These are phyloP conservation scores for Amphipyra berbera DNA, from an alignment of 2,888 invertebrate genomes.

Conservation along the genomic window DNA sequence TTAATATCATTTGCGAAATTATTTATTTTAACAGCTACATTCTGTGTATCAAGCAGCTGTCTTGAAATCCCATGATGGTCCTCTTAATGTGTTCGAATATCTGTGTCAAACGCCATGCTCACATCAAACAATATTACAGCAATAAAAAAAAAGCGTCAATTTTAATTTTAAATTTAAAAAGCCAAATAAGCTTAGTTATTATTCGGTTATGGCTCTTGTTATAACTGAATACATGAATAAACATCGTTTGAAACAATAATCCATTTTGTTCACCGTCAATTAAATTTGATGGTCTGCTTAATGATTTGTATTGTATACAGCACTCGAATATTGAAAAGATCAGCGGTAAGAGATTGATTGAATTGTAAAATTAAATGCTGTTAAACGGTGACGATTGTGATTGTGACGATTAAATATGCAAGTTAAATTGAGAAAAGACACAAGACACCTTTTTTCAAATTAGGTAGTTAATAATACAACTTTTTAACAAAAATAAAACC, in stretches of 20 bases:
- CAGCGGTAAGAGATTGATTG: not conserved
- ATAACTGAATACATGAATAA: constrained; percentile 1
- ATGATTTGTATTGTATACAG: not conserved
- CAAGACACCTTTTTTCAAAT: too few species aligned
- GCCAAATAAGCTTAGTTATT: too few species aligned
- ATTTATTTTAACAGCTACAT: not conserved
- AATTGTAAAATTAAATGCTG: constrained; percentile 3
- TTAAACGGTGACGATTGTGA: too few species aligned
- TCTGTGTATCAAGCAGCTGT: not conserved
- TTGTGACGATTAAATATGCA: too few species aligned
- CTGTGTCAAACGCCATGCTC: not conserved
- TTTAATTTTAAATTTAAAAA: too few species aligned
- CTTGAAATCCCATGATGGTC: not conserved
- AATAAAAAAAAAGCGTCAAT: too few species aligned
- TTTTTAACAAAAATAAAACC: too few species aligned
- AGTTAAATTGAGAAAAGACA: too few species aligned
- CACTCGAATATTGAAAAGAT: not conserved
- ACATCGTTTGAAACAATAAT: not conserved
- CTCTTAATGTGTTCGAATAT: not conserved
- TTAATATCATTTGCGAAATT: not conserved
- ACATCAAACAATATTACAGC: too few species aligned
- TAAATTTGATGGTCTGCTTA: not conserved
- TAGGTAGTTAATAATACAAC: too few species aligned
- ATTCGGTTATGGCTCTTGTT: too few species aligned
- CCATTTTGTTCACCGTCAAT: not conserved